These are phyloP conservation scores for Cyanoramphus novaezelandiae DNA, from an alignment of 2,113 vertebrate species.

Conservation along the genomic window DNA sequence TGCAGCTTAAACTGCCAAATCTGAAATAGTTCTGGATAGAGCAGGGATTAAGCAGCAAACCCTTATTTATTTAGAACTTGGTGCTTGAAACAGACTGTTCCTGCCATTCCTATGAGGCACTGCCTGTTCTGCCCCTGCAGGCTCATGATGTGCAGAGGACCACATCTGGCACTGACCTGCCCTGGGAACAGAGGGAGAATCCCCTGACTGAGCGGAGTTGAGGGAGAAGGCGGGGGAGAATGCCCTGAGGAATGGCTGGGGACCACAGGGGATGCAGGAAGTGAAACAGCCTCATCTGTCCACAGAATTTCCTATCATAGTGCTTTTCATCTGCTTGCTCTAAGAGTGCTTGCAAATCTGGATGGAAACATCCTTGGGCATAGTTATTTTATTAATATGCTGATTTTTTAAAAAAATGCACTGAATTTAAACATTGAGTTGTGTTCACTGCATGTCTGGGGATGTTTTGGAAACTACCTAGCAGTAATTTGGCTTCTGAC, in stretches of 20 bases:
- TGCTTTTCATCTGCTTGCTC: not conserved
- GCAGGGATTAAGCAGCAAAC: not conserved
- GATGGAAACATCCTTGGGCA: not conserved
- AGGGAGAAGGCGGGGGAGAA: not conserved
- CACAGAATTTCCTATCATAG: not conserved
- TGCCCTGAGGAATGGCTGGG: not conserved
- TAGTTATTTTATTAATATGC: not conserved
- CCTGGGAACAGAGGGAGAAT: not conserved
- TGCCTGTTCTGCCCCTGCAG: not conserved
- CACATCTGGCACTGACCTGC: not conserved
- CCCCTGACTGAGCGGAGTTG: fast-evolving
- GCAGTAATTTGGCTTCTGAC: not conserved
- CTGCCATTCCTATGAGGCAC: not conserved
- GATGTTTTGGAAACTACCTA: not conserved
- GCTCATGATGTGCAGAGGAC: not conserved
- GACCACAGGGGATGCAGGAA: not conserved
- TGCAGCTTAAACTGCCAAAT: not conserved
- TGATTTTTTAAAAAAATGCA: not conserved
- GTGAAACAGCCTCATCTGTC: not conserved
- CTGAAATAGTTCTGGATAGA: not conserved
- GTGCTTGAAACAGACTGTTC: not conserved
- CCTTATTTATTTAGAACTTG: not conserved
- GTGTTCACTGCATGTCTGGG: not conserved
- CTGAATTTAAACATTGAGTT: not conserved
- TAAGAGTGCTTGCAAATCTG: not conserved